Conservation (phyloP, 2,797 vertebrate species). For the Helicolenus hilgendorfi region DNA sequence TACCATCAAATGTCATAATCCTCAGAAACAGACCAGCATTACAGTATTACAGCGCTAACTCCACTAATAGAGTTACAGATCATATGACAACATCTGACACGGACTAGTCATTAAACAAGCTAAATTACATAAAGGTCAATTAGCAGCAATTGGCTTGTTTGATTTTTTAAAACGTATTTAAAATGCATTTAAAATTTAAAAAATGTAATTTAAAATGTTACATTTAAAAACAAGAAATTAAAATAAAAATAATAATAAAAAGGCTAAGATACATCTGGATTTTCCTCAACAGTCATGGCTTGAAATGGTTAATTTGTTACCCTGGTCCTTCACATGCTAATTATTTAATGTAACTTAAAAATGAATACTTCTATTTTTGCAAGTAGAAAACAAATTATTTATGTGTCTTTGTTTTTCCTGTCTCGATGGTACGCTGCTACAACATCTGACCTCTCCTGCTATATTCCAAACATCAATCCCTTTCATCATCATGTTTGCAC, state of each 20-base stretch:
- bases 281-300: neutral
- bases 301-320: neutral
- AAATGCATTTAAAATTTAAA: neutral
- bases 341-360: constrained; percentile 47
- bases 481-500: neutral
- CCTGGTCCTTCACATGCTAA: neutral
- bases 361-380: constrained; percentile 48
- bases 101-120: constrained; percentile 49
- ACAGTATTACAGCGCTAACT: constrained; percentile 52
- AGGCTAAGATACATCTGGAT: neutral
- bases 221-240: neutral
- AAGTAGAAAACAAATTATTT: constrained; percentile 28
- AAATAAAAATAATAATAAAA: neutral
- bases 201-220: no score
- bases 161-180: no score
- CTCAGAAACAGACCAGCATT: constrained; percentile 62
- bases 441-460: constrained; percentile 25
- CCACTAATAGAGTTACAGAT: constrained; percentile 40
- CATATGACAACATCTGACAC: constrained; percentile 51
- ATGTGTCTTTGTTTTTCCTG: constrained; percentile 14
- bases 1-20: constrained; percentile 75
- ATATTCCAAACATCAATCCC: constrained; percentile 27
- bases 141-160: constrained; percentile 12
- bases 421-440: neutral
- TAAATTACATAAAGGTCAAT: constrained; percentile 14